Evolutionary conservation across 2,888 invertebrate species (phyloP).

Genomic region (Ferdinandea cuprea): DNA sequence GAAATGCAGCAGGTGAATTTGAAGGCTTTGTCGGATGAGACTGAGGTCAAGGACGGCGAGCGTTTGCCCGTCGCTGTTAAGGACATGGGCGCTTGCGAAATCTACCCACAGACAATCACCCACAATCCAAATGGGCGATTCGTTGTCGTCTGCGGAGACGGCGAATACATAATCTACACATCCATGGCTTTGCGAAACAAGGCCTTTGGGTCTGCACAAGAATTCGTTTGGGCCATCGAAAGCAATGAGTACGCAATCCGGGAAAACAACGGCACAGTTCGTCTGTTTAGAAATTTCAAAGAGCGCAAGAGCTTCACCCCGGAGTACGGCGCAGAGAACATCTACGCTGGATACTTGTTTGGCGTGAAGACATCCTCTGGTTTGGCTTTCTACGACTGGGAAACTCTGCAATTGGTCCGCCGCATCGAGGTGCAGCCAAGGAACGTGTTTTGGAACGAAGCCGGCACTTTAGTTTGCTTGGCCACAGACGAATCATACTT

Average conservation of each 20-base stretch:
- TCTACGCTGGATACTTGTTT: constrained; percentile 95
- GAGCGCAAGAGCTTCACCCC: constrained; percentile 97
- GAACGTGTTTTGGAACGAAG: constrained; percentile 98
- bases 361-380: constrained; percentile 96
- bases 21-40: constrained; percentile 83
- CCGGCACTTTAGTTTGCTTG: constrained; percentile 95
- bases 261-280: constrained; percentile 94
- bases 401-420: constrained; percentile 93
- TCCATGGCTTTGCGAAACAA: constrained; percentile 99
- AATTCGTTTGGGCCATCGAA: constrained; percentile 99
- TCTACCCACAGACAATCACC: constrained; percentile 98
- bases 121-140: constrained; percentile 99
- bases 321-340: constrained; percentile 98
- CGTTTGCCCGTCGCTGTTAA: constrained; percentile 96
- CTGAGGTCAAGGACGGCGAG: constrained; percentile 94
- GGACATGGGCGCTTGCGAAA: constrained; percentile 99
- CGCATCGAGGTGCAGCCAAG: constrained; percentile 97
- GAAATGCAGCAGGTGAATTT: constrained; percentile 93
- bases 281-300: constrained; percentile 99
- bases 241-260: constrained; percentile 95
- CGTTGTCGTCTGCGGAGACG: constrained; percentile 98
- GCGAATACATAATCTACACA: constrained; percentile 99
- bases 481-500: constrained; percentile 98
- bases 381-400: constrained; percentile 99
- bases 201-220: constrained; percentile 98